Percentiles rank a stretch among this genome's conserved stretches.
phyloP scores from a whole-genome alignment of 1,140 invertebrate species.

The Drosophila kepulauana region DNA sequence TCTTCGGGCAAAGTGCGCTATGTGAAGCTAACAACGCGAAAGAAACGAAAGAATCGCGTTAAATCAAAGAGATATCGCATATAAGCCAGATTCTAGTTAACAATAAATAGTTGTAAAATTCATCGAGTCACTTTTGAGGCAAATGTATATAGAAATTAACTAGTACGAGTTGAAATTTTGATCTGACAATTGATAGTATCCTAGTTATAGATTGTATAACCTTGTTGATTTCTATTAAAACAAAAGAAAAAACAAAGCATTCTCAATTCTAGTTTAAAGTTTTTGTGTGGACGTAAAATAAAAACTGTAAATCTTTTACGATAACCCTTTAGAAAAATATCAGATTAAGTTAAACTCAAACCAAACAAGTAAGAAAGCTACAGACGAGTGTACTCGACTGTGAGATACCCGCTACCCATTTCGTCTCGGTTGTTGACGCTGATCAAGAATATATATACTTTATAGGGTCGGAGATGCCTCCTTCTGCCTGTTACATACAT shows the following conservation, averaged over 20 bases:
- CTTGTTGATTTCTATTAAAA: not conserved
- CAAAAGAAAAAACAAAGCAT: not conserved
- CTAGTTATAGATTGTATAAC: not conserved
- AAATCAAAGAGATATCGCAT: conserved; percentile 61
- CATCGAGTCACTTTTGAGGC: conserved; percentile 12
- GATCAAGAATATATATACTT: too few species aligned
- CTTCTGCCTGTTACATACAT: too few species aligned
- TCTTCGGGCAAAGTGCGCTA: conserved; percentile 44
- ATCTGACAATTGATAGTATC: not conserved
- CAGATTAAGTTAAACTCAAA: too few species aligned
- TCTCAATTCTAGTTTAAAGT: not conserved
- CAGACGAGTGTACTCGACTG: too few species aligned
- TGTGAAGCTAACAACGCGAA: conserved; percentile 57
- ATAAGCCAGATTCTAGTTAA: conserved; percentile 7
- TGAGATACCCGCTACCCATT: too few species aligned
- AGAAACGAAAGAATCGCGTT: conserved; percentile 72
- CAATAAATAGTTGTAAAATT: conserved; percentile 4
- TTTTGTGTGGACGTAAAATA: too few species aligned
- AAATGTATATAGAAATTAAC: not conserved
- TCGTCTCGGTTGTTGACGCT: too few species aligned
- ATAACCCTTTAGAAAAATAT: too few species aligned
- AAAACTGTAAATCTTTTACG: too few species aligned
- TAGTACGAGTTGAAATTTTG: not conserved
- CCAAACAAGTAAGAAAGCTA: too few species aligned
- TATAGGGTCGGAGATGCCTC: too few species aligned